phyloP scores from a whole-genome alignment of 2,888 invertebrate species.

The Torymus auratus region DNA sequence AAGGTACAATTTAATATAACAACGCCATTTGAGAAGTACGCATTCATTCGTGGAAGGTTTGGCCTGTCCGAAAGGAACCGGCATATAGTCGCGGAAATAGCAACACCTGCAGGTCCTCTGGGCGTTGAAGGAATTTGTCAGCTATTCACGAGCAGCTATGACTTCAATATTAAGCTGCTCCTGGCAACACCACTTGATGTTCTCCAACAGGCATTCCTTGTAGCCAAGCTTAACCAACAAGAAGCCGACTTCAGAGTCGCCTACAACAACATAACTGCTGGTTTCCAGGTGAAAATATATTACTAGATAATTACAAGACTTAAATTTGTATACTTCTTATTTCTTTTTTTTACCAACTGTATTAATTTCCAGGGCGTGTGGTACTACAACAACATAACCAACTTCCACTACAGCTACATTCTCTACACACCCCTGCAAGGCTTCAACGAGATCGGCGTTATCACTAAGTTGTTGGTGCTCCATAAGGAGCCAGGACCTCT shows the following conservation, averaged over 20 bases:
- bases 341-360: too few species aligned
- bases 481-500: conserved; percentile 73
- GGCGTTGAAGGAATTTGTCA: conserved; percentile 84
- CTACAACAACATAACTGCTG: conserved; percentile 86
- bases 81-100: conserved; percentile 86
- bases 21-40: conserved; percentile 84
- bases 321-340: too few species aligned
- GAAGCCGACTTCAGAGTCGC: conserved; percentile 86
- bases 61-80: conserved; percentile 84
- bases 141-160: conserved; percentile 79
- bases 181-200: conserved; percentile 86
- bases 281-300: conserved; percentile 79
- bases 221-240: conserved; percentile 83
- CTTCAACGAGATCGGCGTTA: conserved; percentile 87
- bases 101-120: conserved; percentile 83
- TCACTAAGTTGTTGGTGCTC: conserved; percentile 83
- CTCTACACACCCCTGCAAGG: conserved; percentile 88
- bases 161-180: conserved; percentile 86
- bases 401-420: conserved; percentile 88
- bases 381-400: conserved; percentile 82
- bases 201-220: conserved; percentile 82
- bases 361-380: conserved; percentile 81
- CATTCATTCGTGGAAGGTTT: conserved; percentile 82
- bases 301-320: too few species aligned
- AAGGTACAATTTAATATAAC: conserved; percentile 82